phyloP scores from a whole-genome alignment of 2,797 vertebrate genomes.

The Tragopan temminckii region DNA sequence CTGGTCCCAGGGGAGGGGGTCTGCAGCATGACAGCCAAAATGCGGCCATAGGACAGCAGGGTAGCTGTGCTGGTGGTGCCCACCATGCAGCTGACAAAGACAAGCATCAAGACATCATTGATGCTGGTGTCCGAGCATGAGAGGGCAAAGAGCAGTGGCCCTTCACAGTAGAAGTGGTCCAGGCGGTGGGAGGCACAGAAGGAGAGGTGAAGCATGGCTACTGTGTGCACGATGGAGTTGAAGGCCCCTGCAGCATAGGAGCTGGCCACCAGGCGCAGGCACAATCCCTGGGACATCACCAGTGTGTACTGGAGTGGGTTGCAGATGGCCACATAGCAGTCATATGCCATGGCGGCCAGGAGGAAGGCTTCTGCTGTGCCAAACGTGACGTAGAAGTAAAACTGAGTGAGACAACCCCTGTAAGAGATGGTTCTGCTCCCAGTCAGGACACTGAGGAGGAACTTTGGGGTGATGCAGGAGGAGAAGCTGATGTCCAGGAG shows the following conservation, averaged over 20 bases:
- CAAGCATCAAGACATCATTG: neutral
- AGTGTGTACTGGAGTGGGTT: constrained; percentile 28
- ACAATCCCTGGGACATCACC: constrained; percentile 9
- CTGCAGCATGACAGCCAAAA: neutral
- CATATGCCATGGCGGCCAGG: constrained; percentile 53
- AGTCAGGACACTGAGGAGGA: neutral
- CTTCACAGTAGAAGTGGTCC: neutral
- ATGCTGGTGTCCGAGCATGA: neutral
- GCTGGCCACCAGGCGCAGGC: neutral
- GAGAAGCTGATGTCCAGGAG: neutral
- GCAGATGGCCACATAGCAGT: constrained; percentile 56
- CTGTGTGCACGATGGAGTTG: neutral
- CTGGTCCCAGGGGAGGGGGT: neutral
- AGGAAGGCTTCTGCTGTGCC: neutral
- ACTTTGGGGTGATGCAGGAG: neutral
- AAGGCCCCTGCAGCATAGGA: neutral
- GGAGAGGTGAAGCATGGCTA: neutral
- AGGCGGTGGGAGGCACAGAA: neutral
- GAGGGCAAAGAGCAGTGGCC: neutral
- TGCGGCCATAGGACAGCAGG: neutral
- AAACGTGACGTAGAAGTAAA: neutral
- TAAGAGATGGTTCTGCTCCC: neutral
- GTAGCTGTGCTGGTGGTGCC: neutral
- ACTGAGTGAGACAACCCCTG: neutral
- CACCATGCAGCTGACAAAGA: neutral